A percentile compares a stretch with the other conserved stretches of the same genome.
Evolutionary conservation across 1,140 invertebrate species (phyloP).

Genomic region (Anthonomus grandis): DNA sequence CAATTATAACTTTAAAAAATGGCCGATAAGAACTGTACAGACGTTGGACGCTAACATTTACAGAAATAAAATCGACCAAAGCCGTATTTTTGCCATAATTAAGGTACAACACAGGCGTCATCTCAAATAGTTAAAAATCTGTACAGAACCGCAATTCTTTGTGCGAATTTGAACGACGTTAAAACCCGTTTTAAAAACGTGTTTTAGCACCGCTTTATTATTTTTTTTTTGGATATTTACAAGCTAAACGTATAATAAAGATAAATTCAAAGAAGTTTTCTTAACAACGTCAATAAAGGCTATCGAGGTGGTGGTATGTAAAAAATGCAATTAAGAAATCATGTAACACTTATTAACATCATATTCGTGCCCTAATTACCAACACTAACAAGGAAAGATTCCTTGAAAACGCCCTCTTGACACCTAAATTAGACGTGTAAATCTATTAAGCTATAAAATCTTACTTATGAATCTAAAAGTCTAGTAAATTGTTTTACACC

Average conservation of each 20-base stretch:
- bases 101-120: constrained; percentile 26
- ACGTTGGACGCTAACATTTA: constrained; percentile 12
- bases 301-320: constrained; percentile 17
- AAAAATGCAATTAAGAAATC: constrained; percentile 20
- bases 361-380: background rate
- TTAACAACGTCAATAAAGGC: constrained; percentile 14
- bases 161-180: constrained; percentile 11
- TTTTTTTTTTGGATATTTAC: constrained; percentile 15
- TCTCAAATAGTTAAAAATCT: constrained; percentile 10
- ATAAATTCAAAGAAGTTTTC: constrained; percentile 12
- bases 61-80: constrained; percentile 25
- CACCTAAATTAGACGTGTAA: constrained; percentile 22
- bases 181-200: constrained; percentile 1
- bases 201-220: background rate
- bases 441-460: constrained; percentile 19
- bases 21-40: constrained; percentile 12
- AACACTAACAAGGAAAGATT: no score
- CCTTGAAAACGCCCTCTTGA: constrained; percentile 1
- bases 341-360: constrained; percentile 16
- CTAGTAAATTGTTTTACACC: constrained; percentile 24
- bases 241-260: constrained; percentile 18
- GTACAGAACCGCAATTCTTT: constrained; percentile 19
- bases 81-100: constrained; percentile 43
- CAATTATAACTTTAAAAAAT: constrained; percentile 8
- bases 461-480: constrained; percentile 17